phyloP scores from a whole-genome alignment of 2,888 invertebrate species.

The Agrotis exclamationis region DNA sequence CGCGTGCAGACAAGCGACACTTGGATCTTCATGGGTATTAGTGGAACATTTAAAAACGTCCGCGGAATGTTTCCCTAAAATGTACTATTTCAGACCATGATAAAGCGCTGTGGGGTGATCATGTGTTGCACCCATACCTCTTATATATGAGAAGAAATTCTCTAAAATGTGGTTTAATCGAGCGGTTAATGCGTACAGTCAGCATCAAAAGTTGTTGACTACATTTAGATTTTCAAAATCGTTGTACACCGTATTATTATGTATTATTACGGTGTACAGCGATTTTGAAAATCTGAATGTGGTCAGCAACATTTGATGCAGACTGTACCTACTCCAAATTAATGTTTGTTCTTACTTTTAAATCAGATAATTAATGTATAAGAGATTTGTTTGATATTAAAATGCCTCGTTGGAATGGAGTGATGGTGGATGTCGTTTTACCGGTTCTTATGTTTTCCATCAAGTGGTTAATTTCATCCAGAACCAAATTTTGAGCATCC shows the following conservation, averaged over 20 bases:
- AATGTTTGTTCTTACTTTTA: not conserved
- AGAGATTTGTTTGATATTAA: not conserved
- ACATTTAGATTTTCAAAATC: no score
- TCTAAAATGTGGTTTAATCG: conserved; percentile 1
- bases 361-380: not conserved
- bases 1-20: no score
- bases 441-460: not conserved
- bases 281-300: no score
- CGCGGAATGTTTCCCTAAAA: not conserved
- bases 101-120: not conserved
- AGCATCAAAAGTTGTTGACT: no score
- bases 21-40: not conserved
- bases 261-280: no score
- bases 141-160: conserved; percentile 1
- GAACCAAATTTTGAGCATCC: not conserved
- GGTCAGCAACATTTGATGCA: no score
- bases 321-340: no score
- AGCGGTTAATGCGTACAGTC: not conserved
- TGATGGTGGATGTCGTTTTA: not conserved
- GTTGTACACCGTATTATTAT: no score
- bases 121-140: not conserved
- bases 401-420: conserved; percentile 3
- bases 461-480: not conserved
- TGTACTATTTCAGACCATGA: not conserved
- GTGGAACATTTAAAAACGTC: not conserved